phyloP scores from a whole-genome alignment of 2,797 vertebrate species.

The Chromis chromis region DNA sequence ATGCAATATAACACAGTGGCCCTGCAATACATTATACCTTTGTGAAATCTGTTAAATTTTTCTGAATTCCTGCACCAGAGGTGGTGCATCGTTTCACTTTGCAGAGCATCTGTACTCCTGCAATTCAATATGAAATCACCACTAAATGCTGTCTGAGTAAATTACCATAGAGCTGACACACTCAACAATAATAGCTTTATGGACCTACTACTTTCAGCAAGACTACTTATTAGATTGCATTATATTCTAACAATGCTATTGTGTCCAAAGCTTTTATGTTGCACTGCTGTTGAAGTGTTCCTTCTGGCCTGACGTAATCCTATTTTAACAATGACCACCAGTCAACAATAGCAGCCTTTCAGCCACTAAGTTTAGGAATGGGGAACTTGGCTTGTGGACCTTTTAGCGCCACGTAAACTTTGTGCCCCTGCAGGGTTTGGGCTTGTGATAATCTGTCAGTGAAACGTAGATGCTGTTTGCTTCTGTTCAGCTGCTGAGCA shows the following conservation, averaged over 20 bases:
- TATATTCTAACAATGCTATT: constrained; percentile 5
- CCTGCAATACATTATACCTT: neutral
- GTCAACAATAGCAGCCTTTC: constrained; percentile 45
- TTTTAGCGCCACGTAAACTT: constrained; percentile 14
- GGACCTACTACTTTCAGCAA: neutral
- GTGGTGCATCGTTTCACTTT: neutral
- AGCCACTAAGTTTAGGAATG: neutral
- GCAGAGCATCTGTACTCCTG: neutral
- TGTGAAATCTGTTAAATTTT: neutral
- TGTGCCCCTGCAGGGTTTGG: constrained; percentile 10
- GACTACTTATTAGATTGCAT: constrained; percentile 11
- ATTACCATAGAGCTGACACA: neutral
- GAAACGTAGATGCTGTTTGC: neutral
- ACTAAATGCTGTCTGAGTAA: constrained; percentile 15
- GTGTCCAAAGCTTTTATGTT: constrained; percentile 21
- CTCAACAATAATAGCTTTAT: neutral
- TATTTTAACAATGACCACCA: constrained; percentile 24
- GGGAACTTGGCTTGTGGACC: neutral
- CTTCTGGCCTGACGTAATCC: constrained; percentile 41
- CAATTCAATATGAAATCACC: constrained; percentile 1
- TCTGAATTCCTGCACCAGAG: neutral
- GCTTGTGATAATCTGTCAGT: constrained; percentile 10
- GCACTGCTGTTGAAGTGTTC: constrained; percentile 23
- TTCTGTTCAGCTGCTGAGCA: constrained; percentile 11
- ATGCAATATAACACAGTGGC: neutral